These are phyloP conservation scores for Perithous albicinctus DNA, from an alignment of 2,888 invertebrate species.

Conservation along the genomic window DNA sequence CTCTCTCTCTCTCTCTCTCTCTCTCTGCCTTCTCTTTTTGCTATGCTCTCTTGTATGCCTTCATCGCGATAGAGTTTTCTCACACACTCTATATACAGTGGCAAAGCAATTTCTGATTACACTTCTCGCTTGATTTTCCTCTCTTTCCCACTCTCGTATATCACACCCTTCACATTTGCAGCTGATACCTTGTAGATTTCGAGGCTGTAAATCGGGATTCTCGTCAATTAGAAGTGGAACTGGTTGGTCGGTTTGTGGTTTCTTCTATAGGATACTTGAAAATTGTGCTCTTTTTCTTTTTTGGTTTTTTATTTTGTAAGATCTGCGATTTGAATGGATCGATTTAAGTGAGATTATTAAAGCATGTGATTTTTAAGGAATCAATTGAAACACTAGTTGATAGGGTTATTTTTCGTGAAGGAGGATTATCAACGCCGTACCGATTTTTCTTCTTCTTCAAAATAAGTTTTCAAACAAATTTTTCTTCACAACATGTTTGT, in stretches of 20 bases:
- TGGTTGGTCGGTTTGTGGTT: neutral
- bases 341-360: neutral
- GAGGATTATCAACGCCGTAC: too few species aligned
- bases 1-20: conserved; percentile 28
- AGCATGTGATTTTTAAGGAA: neutral
- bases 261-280: neutral
- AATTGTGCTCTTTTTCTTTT: neutral
- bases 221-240: neutral
- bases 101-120: neutral
- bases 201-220: too few species aligned
- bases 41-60: conserved; percentile 8
- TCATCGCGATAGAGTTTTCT: conserved; percentile 20
- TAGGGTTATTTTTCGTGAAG: neutral
- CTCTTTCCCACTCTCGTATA: conserved; percentile 3
- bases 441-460: too few species aligned
- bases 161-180: neutral
- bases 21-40: conserved; percentile 32
- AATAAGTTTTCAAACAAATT: too few species aligned
- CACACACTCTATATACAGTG: neutral
- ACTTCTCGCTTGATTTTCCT: neutral
- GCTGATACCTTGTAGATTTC: neutral
- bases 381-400: neutral
- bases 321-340: neutral
- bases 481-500: too few species aligned
- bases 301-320: too few species aligned